A percentile compares a stretch with the other conserved stretches of the same genome.
phyloP scores from a whole-genome alignment of 2,888 invertebrate species.

The Adela reaumurella region DNA sequence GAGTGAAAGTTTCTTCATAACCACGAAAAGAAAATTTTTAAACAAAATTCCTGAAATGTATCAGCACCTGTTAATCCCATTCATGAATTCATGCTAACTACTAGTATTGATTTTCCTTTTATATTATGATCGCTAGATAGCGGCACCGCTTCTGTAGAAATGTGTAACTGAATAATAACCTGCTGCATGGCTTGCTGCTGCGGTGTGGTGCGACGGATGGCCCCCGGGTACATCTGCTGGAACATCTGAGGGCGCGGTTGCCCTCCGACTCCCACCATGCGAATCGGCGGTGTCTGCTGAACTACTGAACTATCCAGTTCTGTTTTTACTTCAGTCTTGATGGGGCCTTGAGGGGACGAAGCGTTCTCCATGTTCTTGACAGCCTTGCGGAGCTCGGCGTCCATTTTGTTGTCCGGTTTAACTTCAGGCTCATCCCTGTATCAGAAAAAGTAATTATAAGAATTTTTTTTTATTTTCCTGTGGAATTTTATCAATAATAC shows the following conservation, averaged over 20 bases:
- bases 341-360: slow-evolving; percentile 12
- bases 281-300: slow-evolving; percentile 16
- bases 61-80: too few relatives aligned
- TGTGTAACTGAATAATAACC: too few relatives aligned
- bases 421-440: slow-evolving; percentile 32
- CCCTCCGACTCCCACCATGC: slow-evolving; percentile 16
- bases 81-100: too few relatives aligned
- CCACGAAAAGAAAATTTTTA: too few relatives aligned
- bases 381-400: slow-evolving; percentile 35
- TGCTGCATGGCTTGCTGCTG: slow-evolving; percentile 18
- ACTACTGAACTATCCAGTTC: slow-evolving; percentile 24
- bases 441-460: too few relatives aligned
- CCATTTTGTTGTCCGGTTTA: slow-evolving; percentile 32
- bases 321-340: slow-evolving; percentile 31
- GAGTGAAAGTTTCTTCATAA: too few relatives aligned
- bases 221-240: slow-evolving; percentile 22
- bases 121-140: too few relatives aligned
- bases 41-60: too few relatives aligned
- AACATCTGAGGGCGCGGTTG: slow-evolving; percentile 15
- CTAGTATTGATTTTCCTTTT: too few relatives aligned
- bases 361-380: slow-evolving; percentile 32
- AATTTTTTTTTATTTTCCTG: too few relatives aligned
- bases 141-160: too few relatives aligned
- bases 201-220: slow-evolving; percentile 20
- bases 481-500: too few relatives aligned